These are phyloP conservation scores for Zophobas atratus DNA, from an alignment of 1,140 invertebrate genomes.

Conservation along the genomic window DNA sequence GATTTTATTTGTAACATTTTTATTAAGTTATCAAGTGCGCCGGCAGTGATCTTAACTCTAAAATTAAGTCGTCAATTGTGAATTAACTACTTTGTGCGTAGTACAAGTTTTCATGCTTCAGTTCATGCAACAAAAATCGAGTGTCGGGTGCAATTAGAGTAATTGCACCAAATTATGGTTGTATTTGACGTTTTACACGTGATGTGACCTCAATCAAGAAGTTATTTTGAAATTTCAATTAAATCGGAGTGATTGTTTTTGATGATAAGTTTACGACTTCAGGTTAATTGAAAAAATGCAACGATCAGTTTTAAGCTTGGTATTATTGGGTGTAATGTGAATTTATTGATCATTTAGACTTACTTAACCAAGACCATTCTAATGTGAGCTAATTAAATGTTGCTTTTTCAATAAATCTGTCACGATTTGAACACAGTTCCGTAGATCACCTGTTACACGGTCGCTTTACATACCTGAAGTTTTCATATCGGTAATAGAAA, in stretches of 20 bases:
- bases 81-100: constrained; percentile 14
- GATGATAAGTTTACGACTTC: too few relatives aligned
- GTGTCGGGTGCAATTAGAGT: background rate
- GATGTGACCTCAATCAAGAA: constrained; percentile 12
- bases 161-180: background rate
- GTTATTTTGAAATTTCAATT: background rate
- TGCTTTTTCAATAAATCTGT: constrained; percentile 11
- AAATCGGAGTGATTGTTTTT: constrained; percentile 5
- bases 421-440: background rate
- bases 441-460: background rate
- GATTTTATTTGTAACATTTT: background rate
- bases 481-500: background rate
- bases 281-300: background rate
- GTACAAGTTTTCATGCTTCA: background rate
- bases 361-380: too few relatives aligned
- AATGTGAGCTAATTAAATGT: background rate
- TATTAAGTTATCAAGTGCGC: background rate
- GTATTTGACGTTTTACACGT: background rate
- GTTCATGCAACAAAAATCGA: background rate
- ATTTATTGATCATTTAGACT: background rate
- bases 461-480: background rate
- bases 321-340: background rate
- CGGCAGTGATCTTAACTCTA: background rate
- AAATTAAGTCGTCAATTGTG: background rate
- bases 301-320: background rate